Base-by-base conservation (phyloP, 1,140 invertebrate species). In the Lucilia sericata region DNA sequence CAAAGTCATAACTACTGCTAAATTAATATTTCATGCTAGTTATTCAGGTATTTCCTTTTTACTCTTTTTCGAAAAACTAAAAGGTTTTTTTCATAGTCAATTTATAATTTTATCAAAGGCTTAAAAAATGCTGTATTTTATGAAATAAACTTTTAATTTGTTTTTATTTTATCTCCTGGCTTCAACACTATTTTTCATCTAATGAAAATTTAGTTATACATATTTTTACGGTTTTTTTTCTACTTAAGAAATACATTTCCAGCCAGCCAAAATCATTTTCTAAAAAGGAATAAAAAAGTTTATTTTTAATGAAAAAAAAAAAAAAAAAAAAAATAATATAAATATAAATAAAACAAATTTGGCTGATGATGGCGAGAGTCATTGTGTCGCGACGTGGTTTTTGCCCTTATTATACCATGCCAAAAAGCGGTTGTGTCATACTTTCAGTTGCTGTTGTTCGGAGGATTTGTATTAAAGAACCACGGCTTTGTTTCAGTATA, bases 291-390 rank as follows among this genome's bases (percentile, higher is more conserved):
- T 42, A 42, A 7, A 42, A 30, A 30, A 30, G 3, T 1, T 30
- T 30, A 2, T 30, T 30, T 30, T 30, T 55, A 55, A 55, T 17
- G 12, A 14, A 49, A 49, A 65, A n/a, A 21, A 19, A 70, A 70
- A 70, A 5, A 21, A 65, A 65, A n/a, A 19, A 1, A 65, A 70
- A 70, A 70, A 19, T 51, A 21, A 60, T 60, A n/a, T n/a, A n/a
- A n/a, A n/a, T n/a, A n/a, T n/a, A n/a, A n/a, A 60, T 14, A 70
- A 70, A 70, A 21, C n/a, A 70, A 70, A 70, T 70, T 70, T 70
- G 65, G 65, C 65, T 70, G n/a, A 70, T 21, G 65, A 70, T 70
- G 65, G 65, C 65, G 65, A n/a, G n/a, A 70, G 65, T 70, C 65
- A 70, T 70, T 70, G 19, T 70, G 65, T 70, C 65, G 65, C 65